phyloP scores from a whole-genome alignment of 2,888 invertebrate genomes.

The Mythimna albipuncta region DNA sequence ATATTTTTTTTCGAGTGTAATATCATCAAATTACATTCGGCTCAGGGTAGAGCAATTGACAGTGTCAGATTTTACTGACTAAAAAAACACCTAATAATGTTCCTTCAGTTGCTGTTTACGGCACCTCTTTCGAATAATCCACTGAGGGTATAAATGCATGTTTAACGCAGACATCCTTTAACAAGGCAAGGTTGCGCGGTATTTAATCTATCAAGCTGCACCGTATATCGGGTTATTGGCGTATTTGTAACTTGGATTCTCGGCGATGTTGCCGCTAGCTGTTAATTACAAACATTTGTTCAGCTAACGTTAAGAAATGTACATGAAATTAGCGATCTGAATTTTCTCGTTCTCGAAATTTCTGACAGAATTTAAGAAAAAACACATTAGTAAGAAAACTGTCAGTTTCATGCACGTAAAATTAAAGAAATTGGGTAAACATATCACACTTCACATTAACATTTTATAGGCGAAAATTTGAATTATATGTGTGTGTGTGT shows the following conservation, averaged over 20 bases:
- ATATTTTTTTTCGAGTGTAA: too few species aligned
- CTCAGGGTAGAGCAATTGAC: too few species aligned
- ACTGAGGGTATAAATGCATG: not conserved
- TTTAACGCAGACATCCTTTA: constrained; percentile 22
- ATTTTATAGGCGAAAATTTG: too few species aligned
- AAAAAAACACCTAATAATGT: too few species aligned
- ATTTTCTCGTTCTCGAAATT: not conserved
- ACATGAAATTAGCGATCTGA: not conserved
- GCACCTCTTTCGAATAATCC: too few species aligned
- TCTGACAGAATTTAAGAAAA: not conserved
- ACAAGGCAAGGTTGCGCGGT: constrained; percentile 26
- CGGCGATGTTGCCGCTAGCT: constrained; percentile 13
- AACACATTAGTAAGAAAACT: too few species aligned
- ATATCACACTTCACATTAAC: not conserved
- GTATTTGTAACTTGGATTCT: constrained; percentile 32
- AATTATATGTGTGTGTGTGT: too few species aligned
- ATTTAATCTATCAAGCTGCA: constrained; percentile 41
- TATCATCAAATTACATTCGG: too few species aligned
- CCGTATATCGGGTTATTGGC: constrained; percentile 34
- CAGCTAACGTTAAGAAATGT: not conserved
- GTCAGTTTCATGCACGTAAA: not conserved
- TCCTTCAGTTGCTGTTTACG: too few species aligned
- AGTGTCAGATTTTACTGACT: too few species aligned
- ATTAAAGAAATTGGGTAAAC: constrained; percentile 6
- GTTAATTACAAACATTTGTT: constrained; percentile 11